These are phyloP conservation scores for Lasioglossum baleicum DNA, from an alignment of 1,140 invertebrate species.

Conservation along the genomic window DNA sequence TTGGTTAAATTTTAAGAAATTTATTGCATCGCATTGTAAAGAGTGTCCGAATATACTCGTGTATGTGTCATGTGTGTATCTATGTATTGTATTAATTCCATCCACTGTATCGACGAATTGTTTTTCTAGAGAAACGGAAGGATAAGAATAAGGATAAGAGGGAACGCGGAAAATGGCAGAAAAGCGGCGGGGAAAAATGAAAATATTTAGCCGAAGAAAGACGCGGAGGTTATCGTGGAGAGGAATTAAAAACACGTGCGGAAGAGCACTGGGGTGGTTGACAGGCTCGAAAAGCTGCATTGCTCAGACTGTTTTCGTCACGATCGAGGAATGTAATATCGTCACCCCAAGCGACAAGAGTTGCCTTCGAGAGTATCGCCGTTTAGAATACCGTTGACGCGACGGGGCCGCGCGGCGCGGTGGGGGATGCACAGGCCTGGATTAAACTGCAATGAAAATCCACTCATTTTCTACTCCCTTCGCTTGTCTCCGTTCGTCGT, in stretches of 20 bases:
- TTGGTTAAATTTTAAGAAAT: too few relatives aligned
- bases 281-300: constrained; percentile 42
- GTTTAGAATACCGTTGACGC: constrained; percentile 68
- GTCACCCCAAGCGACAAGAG: constrained; percentile 79
- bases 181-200: not conserved
- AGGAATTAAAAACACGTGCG: constrained; percentile 39
- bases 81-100: too few relatives aligned
- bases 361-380: constrained; percentile 74
- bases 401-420: not conserved
- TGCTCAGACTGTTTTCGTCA: constrained; percentile 71
- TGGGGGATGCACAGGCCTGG: constrained; percentile 35
- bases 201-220: not conserved
- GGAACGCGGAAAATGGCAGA: not conserved
- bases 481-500: constrained; percentile 26
- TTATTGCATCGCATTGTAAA: too few relatives aligned
- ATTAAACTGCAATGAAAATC: constrained; percentile 77
- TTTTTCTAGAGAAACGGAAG: not conserved
- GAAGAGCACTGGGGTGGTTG: not conserved
- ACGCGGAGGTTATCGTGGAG: constrained; percentile 4
- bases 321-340: constrained; percentile 79
- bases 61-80: too few relatives aligned
- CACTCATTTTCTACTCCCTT: constrained; percentile 63
- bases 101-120: too few relatives aligned
- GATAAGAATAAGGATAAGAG: not conserved
- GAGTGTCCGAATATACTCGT: too few relatives aligned